phyloP scores from a whole-genome alignment of 2,113 vertebrate genomes.

The Progne subis region DNA sequence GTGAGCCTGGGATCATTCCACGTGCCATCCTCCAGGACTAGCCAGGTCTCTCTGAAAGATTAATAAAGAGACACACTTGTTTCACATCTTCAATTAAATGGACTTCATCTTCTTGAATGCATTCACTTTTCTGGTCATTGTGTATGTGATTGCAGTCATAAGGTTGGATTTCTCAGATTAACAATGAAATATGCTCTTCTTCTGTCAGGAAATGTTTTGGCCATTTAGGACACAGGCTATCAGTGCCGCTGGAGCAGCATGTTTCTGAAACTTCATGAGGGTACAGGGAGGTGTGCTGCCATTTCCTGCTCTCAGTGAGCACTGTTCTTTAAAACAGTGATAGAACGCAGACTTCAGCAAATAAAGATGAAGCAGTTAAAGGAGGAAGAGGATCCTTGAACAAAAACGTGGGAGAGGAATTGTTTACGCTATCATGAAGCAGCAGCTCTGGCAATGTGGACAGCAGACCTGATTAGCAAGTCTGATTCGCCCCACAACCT shows the following conservation, averaged over 20 bases:
- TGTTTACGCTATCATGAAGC: not conserved
- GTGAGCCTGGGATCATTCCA: not conserved
- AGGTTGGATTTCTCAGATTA: not conserved
- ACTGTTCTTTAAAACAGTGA: not conserved
- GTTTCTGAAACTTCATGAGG: not conserved
- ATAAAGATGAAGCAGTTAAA: not conserved
- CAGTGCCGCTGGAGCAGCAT: not conserved
- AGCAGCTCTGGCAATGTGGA: not conserved
- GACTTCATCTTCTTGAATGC: not conserved
- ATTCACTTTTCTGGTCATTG: not conserved
- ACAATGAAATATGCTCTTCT: not conserved
- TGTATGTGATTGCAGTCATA: not conserved
- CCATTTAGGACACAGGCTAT: not conserved
- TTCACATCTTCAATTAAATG: not conserved
- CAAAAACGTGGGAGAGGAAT: not conserved
- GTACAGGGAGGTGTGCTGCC: not conserved
- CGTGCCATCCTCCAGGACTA: not conserved
- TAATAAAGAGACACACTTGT: not conserved
- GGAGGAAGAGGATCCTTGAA: not conserved
- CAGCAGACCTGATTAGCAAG: conserved; percentile 26
- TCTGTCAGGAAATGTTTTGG: not conserved
- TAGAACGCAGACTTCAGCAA: not conserved
- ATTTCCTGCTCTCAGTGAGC: fast-evolving
- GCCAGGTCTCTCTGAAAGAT: not conserved
- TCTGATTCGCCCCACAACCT: not conserved